A percentile compares a stretch with the other conserved stretches of the same genome.
These are phyloP conservation scores for Labeo catla DNA, from an alignment of 2,113 vertebrate genomes.

Conservation along the genomic window DNA sequence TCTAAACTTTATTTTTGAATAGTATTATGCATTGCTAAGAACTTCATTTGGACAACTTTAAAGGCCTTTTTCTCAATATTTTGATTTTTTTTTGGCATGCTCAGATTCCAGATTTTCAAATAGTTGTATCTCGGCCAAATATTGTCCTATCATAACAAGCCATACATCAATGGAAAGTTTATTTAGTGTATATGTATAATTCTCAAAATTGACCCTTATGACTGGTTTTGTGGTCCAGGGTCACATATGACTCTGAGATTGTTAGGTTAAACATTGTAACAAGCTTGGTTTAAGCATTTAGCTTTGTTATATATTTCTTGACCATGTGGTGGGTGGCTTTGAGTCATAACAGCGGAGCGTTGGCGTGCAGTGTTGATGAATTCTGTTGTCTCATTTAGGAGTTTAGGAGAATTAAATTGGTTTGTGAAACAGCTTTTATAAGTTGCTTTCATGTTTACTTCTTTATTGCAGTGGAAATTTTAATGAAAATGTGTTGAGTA, in stretches of 20 bases:
- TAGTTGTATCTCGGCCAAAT: no score
- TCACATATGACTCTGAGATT: neutral
- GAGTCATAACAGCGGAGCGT: neutral
- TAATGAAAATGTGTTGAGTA: neutral
- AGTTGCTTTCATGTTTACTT: slow-evolving; percentile 7
- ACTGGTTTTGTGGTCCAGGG: no score
- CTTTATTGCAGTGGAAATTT: slow-evolving; percentile 5
- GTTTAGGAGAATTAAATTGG: slow-evolving; percentile 1
- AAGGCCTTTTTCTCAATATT: no score
- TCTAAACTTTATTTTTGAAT: no score
- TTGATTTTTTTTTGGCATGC: no score
- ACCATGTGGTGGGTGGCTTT: slow-evolving; percentile 1
- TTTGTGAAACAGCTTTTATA: neutral
- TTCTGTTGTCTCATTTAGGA: slow-evolving; percentile 25
- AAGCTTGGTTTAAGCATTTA: neutral
- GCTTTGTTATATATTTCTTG: neutral
- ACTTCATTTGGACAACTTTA: no score
- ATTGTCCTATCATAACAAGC: no score
- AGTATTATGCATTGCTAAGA: no score
- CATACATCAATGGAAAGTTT: no score
- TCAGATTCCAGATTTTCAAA: no score
- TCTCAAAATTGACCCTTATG: no score
- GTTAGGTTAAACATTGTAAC: neutral
- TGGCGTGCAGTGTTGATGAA: slow-evolving; percentile 1
- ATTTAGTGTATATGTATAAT: no score